Evolutionary conservation across 2,888 invertebrate species (phyloP).

Genomic region (Chrysolina haemoptera): DNA sequence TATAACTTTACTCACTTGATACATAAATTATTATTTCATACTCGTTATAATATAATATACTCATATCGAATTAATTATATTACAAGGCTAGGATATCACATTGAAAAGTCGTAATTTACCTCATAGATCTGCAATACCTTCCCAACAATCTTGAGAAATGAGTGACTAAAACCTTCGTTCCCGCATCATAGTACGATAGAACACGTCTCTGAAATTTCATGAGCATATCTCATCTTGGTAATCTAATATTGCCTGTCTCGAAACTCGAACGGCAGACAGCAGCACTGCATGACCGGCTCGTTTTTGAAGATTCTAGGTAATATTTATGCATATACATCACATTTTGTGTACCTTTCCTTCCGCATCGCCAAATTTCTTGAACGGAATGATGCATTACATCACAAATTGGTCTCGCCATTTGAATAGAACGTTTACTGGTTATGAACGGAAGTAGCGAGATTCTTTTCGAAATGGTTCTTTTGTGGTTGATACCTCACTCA

Average conservation of each 20-base stretch:
- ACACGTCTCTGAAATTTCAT: constrained; percentile 32
- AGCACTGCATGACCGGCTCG: constrained; percentile 34
- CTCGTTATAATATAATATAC: too few relatives aligned
- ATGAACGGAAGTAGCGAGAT: background rate
- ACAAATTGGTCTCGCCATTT: constrained; percentile 10
- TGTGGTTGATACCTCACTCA: background rate
- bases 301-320: constrained; percentile 32
- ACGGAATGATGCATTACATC: constrained; percentile 14
- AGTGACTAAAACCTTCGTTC: background rate
- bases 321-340: constrained; percentile 40
- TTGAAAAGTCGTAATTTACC: background rate
- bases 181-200: background rate
- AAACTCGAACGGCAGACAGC: constrained; percentile 21
- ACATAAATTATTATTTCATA: too few relatives aligned
- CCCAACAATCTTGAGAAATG: background rate
- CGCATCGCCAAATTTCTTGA: constrained; percentile 25
- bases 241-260: constrained; percentile 39
- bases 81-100: too few relatives aligned
- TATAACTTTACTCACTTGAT: too few relatives aligned
- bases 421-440: constrained; percentile 10
- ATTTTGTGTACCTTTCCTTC: constrained; percentile 29
- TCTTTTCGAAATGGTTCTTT: background rate
- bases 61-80: too few relatives aligned
- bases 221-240: constrained; percentile 39
- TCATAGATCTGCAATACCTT: background rate